Percentiles rank a stretch among this genome's conserved stretches.
phyloP scores from a whole-genome alignment of 2,888 invertebrate species.

The Melanchra persicariae region DNA sequence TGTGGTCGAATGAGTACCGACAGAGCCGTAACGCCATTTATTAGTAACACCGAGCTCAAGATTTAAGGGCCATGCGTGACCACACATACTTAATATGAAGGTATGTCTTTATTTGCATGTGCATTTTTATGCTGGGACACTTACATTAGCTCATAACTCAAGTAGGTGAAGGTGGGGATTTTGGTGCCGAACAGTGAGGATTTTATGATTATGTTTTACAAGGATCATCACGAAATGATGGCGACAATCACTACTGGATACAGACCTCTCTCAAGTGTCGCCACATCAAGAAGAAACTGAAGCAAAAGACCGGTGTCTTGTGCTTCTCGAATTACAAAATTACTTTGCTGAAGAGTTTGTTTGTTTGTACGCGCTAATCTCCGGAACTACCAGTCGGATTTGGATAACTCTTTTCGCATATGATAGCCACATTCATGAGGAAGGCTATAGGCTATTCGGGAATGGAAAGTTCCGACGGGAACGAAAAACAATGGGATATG shows the following conservation, averaged over 20 bases:
- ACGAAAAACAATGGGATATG: too few species aligned
- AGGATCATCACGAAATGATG: too few species aligned
- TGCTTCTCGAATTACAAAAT: too few species aligned
- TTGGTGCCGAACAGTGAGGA: neutral
- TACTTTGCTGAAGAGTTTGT: too few species aligned
- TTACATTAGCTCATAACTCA: neutral
- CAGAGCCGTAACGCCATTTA: constrained; percentile 4
- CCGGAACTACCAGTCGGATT: too few species aligned
- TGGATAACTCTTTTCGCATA: too few species aligned
- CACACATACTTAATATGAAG: constrained; percentile 11
- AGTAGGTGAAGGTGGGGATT: neutral
- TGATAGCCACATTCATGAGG: too few species aligned
- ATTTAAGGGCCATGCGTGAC: constrained; percentile 12
- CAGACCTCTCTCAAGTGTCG: neutral
- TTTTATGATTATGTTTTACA: neutral
- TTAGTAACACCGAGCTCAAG: neutral
- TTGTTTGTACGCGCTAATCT: too few species aligned
- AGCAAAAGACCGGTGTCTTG: too few species aligned
- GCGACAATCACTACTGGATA: neutral
- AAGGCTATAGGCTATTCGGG: too few species aligned
- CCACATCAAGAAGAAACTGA: too few species aligned
- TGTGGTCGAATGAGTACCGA: neutral
- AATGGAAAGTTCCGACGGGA: too few species aligned
- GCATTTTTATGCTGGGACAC: neutral
- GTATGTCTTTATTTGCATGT: neutral